Evolutionary conservation across 2,113 vertebrate species (phyloP), one percentile per base, ranked within the genome.

Genomic region (Hyperoodon ampullatus): DNA sequence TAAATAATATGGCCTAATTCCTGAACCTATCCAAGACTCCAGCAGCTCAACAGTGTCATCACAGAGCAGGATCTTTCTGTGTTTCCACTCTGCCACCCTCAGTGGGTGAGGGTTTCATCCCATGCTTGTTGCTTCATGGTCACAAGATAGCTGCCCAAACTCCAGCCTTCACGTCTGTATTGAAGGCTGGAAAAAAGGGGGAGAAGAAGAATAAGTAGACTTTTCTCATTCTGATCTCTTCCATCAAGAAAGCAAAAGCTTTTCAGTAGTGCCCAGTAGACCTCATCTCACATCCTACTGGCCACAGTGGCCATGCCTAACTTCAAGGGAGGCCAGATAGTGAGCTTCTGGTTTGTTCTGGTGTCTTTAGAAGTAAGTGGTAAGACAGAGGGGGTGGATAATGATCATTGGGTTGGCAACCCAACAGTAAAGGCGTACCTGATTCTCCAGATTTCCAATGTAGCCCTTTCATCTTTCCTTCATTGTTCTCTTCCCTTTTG

Each of bases 401-500:
- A n/a, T 55, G 55, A 12, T 14, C 3, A 2, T 0, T 35, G 90
- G 55, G 26, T 16, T 72, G 61, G 55, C 35, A 70, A 81, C 13
- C 42, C 35, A 53, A 35, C 8, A 55, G 33, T 23, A 10, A 65
- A 18, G 39, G 15, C 0, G 0, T 2, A 7, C 65, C 21, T 19
- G 8, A 1, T 55, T 72, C 77, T 24, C 26, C 26, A n/a, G 11
- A 61, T 42, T 9, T 26, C 78, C 53, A 13, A 0, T 0, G 7
- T 0, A 19, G 24, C 18, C 65, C 83, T 83, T 66, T 71, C 6
- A 12, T 70, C 53, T 23, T 47, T 58, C 12, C 39, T 24, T 72
- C 77, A 44, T 12, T 47, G 75, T 39, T 70, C 70, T 89, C 28
- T 42, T 53, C 13, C 35, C 16, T 23, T 53, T 61, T 60, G 81